Percentiles rank a stretch among this genome's conserved stretches.
Conservation (phyloP, 2,797 vertebrate species). For the Perodicticus potto region DNA sequence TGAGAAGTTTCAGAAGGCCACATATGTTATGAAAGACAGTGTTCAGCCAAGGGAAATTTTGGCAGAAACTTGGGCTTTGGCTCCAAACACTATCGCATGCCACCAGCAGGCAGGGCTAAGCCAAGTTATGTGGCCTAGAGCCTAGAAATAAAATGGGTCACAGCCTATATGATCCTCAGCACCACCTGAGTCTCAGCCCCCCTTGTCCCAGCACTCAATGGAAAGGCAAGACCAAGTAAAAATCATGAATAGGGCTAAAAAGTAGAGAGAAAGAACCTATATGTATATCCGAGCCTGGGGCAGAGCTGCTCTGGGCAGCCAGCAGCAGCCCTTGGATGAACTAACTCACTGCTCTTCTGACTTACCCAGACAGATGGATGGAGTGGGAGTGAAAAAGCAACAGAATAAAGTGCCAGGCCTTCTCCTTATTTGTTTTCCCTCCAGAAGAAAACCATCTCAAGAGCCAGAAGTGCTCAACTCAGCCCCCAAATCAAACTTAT, state of each 20-base stretch:
- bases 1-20: not conserved
- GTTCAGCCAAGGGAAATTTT: not conserved
- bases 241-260: not conserved
- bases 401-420: not conserved
- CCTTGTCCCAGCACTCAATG: not conserved
- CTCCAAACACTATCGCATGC: not conserved
- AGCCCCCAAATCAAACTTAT: not conserved
- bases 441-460: not conserved
- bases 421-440: not conserved
- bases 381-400: not conserved
- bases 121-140: not conserved
- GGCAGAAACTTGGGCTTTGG: not conserved
- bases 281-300: not conserved
- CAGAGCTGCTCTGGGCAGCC: not conserved
- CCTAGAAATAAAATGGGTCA: not conserved
- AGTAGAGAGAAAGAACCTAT: fast-evolving
- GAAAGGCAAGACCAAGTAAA: not conserved
- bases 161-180: not conserved
- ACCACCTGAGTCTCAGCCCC: not conserved
- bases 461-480: not conserved
- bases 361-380: not conserved
- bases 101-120: not conserved
- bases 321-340: not conserved
- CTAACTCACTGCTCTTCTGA: not conserved
- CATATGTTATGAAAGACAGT: not conserved